Base-by-base conservation (phyloP, 2,113 vertebrate species). In the Indicator indicator region DNA sequence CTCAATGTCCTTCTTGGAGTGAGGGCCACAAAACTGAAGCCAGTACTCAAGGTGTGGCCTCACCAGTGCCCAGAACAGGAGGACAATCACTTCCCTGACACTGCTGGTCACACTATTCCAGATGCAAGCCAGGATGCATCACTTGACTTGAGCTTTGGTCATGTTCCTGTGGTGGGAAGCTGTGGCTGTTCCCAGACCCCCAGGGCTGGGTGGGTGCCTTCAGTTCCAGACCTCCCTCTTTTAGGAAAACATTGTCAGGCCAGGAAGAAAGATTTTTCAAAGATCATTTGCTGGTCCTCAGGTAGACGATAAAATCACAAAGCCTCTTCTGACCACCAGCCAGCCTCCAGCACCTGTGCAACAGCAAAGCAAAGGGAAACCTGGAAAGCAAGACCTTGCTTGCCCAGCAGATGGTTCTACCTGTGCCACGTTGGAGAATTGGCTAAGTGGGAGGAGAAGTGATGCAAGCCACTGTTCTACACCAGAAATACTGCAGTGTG, bases 341-440 rank as follows among this genome's bases (percentile, higher is more conserved):
- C 48, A 60, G 16, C n/a, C 24, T 2, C 30, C 6, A 86, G 83
- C 93, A 72, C 28, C 94, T 90, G 93, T 96, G 91, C 89, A 88
- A 52, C 93, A 93, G 94, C 92, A 90, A 93, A 88, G 30, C 6
- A 27, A 56, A 11, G 6, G 26, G 30, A 76, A 72, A 5, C 16
- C 32, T 24, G 32, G 46, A 40, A 33, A 17, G 16, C 54, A 12
- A 12, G 52, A 26, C 30, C 30, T n/a, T n/a, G 24, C 5, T 50
- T 62, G 74, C 5, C 10, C 48, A 83, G 60, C 11, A 15, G 17
- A 5, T 5, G 38, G 6, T 11, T 12, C 2, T 11, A 13, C 2
- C 2, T 15, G 9, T 70, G 67, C 28, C 48, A 0, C 4, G 14
- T n/a, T 40, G 8, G 33, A 56, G 33, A 86, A 50, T 62, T 15